Conservation (phyloP, 2,113 vertebrate genomes). For the Corydoras maculifer region DNA sequence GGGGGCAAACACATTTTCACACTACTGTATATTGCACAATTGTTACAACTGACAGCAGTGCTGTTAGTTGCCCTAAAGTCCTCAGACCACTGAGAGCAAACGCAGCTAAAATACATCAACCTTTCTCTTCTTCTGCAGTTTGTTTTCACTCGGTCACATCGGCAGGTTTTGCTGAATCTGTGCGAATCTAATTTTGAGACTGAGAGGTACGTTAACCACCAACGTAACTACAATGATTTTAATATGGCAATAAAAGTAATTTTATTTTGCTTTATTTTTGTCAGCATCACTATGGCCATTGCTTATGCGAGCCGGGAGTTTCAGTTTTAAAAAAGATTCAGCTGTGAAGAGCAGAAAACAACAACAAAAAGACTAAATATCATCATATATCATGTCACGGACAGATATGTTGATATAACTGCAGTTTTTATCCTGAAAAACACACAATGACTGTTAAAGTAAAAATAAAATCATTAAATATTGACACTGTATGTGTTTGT, state of each 20-base stretch:
- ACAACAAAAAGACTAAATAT: no score
- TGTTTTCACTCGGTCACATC: constrained; percentile 12
- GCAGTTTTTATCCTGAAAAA: no score
- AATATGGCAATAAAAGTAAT: no score
- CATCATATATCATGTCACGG: no score
- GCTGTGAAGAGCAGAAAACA: no score
- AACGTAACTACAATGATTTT: neutral
- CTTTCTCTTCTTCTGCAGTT: constrained; percentile 1
- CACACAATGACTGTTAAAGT: no score
- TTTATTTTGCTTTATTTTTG: neutral
- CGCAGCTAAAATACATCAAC: neutral
- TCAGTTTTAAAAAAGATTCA: no score
- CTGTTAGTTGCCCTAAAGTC: neutral
- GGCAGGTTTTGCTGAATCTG: constrained; percentile 8
- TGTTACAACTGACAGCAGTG: neutral
- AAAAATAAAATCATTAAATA: no score
- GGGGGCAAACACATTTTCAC: no score
- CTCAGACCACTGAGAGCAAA: neutral
- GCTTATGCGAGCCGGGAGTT: neutral
- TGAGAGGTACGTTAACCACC: neutral
- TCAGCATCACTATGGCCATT: constrained; percentile 16
- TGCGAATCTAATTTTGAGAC: neutral
- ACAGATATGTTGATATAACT: no score
- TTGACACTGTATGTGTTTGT: no score
- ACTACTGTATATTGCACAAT: no score